phyloP scores from a whole-genome alignment of 2,888 invertebrate species.

The Fragum fragum region DNA sequence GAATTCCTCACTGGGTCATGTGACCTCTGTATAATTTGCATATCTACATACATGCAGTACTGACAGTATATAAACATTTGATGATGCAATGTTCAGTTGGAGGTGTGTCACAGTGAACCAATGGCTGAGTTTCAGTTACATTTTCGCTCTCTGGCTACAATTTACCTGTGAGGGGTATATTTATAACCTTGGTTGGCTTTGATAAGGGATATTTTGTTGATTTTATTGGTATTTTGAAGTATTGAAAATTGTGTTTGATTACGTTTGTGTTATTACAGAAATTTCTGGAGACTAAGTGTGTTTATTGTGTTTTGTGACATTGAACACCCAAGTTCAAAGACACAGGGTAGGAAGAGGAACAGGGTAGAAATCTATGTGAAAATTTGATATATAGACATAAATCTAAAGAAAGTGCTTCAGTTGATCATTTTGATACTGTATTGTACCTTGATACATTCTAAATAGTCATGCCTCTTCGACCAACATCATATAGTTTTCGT shows the following conservation, averaged over 20 bases:
- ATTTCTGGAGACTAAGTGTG: no score
- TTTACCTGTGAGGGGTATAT: not conserved
- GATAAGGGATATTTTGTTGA: not conserved
- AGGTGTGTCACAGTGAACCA: not conserved
- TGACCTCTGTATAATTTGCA: not conserved
- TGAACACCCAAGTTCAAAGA: no score
- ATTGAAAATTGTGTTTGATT: not conserved
- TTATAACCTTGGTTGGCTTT: not conserved
- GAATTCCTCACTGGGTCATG: not conserved
- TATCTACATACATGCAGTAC: not conserved
- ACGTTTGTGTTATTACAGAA: not conserved
- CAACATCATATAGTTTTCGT: conserved; percentile 24
- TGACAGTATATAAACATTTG: not conserved
- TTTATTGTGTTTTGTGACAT: no score
- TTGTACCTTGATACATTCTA: not conserved
- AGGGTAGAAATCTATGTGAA: no score
- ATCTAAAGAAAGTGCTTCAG: no score
- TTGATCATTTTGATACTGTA: no score
- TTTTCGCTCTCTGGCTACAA: not conserved
- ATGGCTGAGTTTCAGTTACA: not conserved
- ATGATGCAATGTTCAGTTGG: not conserved
- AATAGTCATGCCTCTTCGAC: conserved; percentile 16
- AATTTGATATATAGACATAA: no score
- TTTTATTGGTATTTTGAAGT: not conserved
- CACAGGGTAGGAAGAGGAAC: no score